phyloP scores from a whole-genome alignment of 2,113 vertebrate genomes.

The Emydura subglobosa region DNA sequence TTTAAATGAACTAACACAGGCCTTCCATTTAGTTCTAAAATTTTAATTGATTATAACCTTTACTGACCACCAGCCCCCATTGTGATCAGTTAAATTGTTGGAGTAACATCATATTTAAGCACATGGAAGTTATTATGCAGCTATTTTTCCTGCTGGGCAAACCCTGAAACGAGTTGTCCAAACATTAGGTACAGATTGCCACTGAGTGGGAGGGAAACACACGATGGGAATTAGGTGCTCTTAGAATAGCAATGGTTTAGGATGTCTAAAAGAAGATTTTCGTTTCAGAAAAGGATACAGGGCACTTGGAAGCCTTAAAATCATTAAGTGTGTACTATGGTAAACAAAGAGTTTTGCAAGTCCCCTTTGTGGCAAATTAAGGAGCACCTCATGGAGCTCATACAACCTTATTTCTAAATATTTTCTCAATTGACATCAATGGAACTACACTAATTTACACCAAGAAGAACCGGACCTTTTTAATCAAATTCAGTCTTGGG shows the following conservation, averaged over 20 bases:
- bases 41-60: background rate
- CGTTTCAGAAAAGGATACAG: constrained; percentile 10
- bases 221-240: background rate
- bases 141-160: background rate
- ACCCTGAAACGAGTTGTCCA: accelerated
- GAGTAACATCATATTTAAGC: background rate
- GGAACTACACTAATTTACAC: constrained; percentile 8
- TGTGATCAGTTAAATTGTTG: background rate
- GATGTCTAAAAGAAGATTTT: background rate
- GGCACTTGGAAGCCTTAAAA: constrained; percentile 31
- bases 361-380: background rate
- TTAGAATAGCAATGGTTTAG: too few relatives aligned
- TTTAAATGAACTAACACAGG: background rate
- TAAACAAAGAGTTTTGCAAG: constrained; percentile 51
- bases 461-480: background rate
- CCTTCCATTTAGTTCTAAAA: background rate
- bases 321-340: constrained; percentile 9
- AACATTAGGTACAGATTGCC: background rate
- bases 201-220: background rate
- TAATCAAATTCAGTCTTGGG: background rate
- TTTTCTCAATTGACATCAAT: constrained; percentile 1
- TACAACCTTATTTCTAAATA: constrained; percentile 57
- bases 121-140: background rate
- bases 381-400: constrained; percentile 60
- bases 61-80: background rate